A percentile compares a stretch with the other conserved stretches of the same genome.
phyloP scores from a whole-genome alignment of 2,113 vertebrate genomes.

The Brevimyrus niger region DNA sequence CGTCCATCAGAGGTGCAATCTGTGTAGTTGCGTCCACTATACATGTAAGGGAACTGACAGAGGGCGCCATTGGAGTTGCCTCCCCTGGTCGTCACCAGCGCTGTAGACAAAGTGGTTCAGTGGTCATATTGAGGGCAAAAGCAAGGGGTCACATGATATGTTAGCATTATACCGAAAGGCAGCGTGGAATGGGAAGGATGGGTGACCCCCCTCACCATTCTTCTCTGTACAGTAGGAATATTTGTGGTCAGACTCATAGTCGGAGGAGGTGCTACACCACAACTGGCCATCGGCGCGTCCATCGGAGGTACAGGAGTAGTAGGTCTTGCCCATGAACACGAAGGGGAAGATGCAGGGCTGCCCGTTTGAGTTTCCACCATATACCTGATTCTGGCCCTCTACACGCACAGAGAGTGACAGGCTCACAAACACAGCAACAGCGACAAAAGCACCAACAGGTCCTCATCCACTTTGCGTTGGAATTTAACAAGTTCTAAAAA shows the following conservation, averaged over 20 bases:
- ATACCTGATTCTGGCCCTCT: conserved; percentile 72
- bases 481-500: not conserved
- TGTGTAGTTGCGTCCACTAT: conserved; percentile 89
- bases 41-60: conserved; percentile 90
- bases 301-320: conserved; percentile 88
- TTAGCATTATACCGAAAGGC: not conserved
- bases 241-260: conserved; percentile 74
- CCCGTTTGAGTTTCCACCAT: conserved; percentile 74
- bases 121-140: conserved; percentile 15
- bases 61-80: conserved; percentile 91
- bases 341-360: conserved; percentile 84
- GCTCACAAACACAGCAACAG: not conserved
- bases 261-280: conserved; percentile 88
- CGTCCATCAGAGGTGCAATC: conserved; percentile 90
- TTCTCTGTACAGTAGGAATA: conserved; percentile 91
- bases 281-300: conserved; percentile 79
- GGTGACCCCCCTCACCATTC: conserved; percentile 60
- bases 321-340: conserved; percentile 67
- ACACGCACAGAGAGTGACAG: conserved; percentile 8
- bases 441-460: not conserved
- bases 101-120: conserved; percentile 46
- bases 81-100: conserved; percentile 77
- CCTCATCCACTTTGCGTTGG: not conserved
- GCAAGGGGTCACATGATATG: not conserved
- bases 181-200: not conserved